Evolutionary conservation across 2,888 invertebrate genomes (phyloP).

Genomic region (Gymnosoma rotundatum): DNA sequence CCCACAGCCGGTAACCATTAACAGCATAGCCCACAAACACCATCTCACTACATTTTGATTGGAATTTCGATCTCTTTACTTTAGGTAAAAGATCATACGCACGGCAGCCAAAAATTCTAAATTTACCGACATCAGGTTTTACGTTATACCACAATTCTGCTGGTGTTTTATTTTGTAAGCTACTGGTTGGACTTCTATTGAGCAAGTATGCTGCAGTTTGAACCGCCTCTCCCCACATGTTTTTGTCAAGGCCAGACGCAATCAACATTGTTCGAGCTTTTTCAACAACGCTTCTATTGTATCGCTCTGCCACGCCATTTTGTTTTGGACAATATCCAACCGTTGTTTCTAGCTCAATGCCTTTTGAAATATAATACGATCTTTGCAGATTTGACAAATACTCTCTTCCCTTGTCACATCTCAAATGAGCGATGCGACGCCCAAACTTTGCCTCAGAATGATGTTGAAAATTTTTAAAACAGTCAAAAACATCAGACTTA

Average conservation of each 20-base stretch:
- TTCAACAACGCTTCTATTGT: constrained; percentile 51
- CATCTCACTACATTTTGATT: constrained; percentile 13
- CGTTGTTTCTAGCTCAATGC: constrained; percentile 54
- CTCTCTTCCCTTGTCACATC: constrained; percentile 16
- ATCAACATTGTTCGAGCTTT: constrained; percentile 51
- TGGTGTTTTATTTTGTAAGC: constrained; percentile 24
- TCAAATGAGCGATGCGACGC: background rate
- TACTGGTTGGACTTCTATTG: constrained; percentile 7
- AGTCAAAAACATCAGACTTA: constrained; percentile 50
- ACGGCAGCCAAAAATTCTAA: constrained; percentile 69
- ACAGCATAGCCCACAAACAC: background rate
- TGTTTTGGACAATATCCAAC: constrained; percentile 59
- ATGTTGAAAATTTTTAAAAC: constrained; percentile 49
- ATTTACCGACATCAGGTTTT: constrained; percentile 56
- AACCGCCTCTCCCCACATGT: constrained; percentile 61
- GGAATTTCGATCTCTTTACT: constrained; percentile 14
- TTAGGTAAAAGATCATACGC: constrained; percentile 65
- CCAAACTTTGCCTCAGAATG: constrained; percentile 11
- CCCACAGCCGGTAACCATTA: background rate
- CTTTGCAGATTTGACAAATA: constrained; percentile 2
- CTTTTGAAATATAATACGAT: background rate
- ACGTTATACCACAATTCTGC: constrained; percentile 62
- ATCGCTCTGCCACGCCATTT: constrained; percentile 60
- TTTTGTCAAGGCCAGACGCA: constrained; percentile 33
- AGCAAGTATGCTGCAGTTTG: background rate